Conservation (phyloP, 2,888 invertebrate species). For the Cordilura impudica region DNA sequence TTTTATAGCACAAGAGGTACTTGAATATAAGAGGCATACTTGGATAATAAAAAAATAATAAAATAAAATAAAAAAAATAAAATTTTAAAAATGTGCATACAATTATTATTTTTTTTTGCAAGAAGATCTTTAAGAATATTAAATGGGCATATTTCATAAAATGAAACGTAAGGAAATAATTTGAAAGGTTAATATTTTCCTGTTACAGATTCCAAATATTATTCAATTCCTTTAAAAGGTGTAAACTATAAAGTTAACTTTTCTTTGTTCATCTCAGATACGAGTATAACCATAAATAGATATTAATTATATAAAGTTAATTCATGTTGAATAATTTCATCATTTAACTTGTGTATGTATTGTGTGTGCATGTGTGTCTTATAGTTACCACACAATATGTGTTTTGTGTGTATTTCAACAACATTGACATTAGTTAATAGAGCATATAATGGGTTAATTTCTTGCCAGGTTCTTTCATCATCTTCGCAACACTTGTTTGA, state of each 20-base stretch:
- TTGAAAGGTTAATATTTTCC: too few relatives aligned
- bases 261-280: not conserved
- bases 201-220: too few relatives aligned
- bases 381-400: too few relatives aligned
- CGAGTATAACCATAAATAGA: not conserved
- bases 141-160: not conserved
- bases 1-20: constrained; percentile 45
- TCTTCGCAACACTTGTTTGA: not conserved
- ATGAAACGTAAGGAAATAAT: too few relatives aligned
- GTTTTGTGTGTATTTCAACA: not conserved
- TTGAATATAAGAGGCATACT: constrained; percentile 54
- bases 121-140: not conserved
- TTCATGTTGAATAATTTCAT: constrained; percentile 1
- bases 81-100: constrained; percentile 1
- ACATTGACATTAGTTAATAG: constrained; percentile 45
- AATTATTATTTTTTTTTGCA: not conserved
- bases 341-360: not conserved
- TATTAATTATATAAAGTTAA: not conserved
- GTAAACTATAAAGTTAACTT: not conserved
- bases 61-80: constrained; percentile 21
- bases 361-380: not conserved
- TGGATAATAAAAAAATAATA: constrained; percentile 37
- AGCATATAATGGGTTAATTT: constrained; percentile 42
- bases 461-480: not conserved
- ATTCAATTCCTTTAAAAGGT: too few relatives aligned